A percentile compares a stretch with the other conserved stretches of the same genome.
phyloP scores from a whole-genome alignment of 2,888 invertebrate genomes.

The Caenorhabditis sp. region DNA sequence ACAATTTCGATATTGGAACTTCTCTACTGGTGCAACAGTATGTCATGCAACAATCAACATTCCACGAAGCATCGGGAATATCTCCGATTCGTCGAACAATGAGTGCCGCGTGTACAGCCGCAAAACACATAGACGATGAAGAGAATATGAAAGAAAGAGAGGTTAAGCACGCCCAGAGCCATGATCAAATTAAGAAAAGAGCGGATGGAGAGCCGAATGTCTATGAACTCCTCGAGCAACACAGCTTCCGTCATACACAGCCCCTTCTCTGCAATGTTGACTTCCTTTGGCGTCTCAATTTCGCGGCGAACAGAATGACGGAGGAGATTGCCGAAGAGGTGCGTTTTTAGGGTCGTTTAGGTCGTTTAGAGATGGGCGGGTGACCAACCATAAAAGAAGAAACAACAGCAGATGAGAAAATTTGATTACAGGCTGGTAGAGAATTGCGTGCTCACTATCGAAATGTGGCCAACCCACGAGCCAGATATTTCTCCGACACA shows the following conservation, averaged over 20 bases:
- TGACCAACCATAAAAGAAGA: slow-evolving; percentile 8
- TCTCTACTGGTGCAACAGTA: slow-evolving; percentile 44
- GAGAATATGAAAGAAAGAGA: slow-evolving; percentile 50
- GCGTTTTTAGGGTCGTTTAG: slow-evolving; percentile 11
- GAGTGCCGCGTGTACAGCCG: slow-evolving; percentile 56
- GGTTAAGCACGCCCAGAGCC: slow-evolving; percentile 66
- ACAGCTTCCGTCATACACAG: slow-evolving; percentile 71
- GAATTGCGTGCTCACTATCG: slow-evolving; percentile 72
- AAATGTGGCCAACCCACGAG: slow-evolving; percentile 77
- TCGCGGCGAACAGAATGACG: slow-evolving; percentile 80
- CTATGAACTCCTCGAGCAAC: slow-evolving; percentile 74
- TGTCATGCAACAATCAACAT: slow-evolving; percentile 50
- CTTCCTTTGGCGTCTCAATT: slow-evolving; percentile 80
- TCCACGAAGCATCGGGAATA: slow-evolving; percentile 47
- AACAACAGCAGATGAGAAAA: slow-evolving; percentile 50
- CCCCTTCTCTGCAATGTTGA: slow-evolving; percentile 77
- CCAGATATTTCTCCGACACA: slow-evolving; percentile 79
- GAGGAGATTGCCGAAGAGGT: slow-evolving; percentile 81
- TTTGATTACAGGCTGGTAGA: slow-evolving; percentile 69
- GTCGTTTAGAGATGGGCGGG: slow-evolving; percentile 3
- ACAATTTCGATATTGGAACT: slow-evolving; percentile 36
- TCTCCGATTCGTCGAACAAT: slow-evolving; percentile 66
- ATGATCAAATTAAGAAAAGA: slow-evolving; percentile 67
- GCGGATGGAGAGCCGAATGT: slow-evolving; percentile 63
- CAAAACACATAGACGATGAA: slow-evolving; percentile 37